These are phyloP conservation scores for Hemitrygon akajei DNA, from an alignment of 2,797 vertebrate species.

Conservation along the genomic window DNA sequence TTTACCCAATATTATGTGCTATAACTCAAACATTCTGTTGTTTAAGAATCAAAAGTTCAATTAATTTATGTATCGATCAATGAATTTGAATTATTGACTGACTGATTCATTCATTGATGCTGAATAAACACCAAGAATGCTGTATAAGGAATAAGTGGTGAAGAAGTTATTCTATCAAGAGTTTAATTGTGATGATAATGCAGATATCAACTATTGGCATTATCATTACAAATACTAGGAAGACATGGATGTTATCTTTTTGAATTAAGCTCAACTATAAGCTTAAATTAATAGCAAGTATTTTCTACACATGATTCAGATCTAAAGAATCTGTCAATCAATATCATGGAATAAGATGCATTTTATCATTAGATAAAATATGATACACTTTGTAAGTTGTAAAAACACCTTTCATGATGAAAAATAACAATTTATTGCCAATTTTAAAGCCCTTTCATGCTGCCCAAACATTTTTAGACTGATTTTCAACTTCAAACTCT, in stretches of 20 bases:
- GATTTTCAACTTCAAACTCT: not conserved
- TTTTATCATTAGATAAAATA: not conserved
- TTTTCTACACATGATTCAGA: not conserved
- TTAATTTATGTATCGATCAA: not conserved
- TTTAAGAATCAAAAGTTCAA: not conserved
- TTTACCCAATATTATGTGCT: not conserved
- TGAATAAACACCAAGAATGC: not conserved
- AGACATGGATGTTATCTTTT: not conserved
- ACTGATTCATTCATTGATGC: not conserved
- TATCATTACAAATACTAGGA: not conserved
- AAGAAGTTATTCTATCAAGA: not conserved
- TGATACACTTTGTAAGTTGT: too few relatives aligned
- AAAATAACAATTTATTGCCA: too few relatives aligned
- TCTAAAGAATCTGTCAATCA: not conserved
- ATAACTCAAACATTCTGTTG: not conserved
- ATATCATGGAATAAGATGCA: not conserved
- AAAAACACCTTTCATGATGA: not conserved
- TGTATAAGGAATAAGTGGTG: not conserved
- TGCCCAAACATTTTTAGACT: too few relatives aligned
- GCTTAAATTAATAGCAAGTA: not conserved
- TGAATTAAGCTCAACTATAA: slow-evolving; percentile 1
- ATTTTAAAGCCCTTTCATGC: not conserved
- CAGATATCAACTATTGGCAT: not conserved
- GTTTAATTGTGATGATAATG: not conserved
- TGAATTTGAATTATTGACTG: not conserved